Base-by-base conservation (phyloP, 2,797 vertebrate species). In the Cossypha dichroa region DNA sequence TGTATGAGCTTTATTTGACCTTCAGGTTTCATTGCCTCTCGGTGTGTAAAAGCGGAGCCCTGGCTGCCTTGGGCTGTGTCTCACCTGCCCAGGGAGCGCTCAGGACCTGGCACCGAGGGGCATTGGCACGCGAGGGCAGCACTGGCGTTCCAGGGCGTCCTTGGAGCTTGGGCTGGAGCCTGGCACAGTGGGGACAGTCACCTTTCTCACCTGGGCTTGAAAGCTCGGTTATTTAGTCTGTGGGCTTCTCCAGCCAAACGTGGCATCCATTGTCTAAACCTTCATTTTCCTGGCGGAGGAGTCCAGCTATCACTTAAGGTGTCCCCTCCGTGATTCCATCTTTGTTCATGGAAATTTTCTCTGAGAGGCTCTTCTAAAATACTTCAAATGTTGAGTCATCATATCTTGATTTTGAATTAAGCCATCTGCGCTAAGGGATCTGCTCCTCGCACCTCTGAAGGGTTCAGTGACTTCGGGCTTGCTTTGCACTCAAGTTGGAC, bases 371-470 rank as follows among this genome's bases (percentile, higher is more conserved):
- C 46, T 68, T 76, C 70, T 74, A 5, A 92, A 64, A 86, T 67
- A 64, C 34, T 92, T 94, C 9, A 12, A 22, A 23, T 93, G 55
- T 95, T 90, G 83, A 92, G 85, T 94, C 94, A 94, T 93, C 55
- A 9, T 11, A 38, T 89, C 78, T 88, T 41, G 56, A 34, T 93
- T 76, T 94, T 94, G 86, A 90, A 77, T 91, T 41, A 25, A 91
- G 43, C 66, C 1, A 12, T n/a, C 45, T 66, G 34, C 36, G 80
- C 79, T 33, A 9, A 84, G 60, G 83, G 91, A 22, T 68, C 48
- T 87, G 86, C 77, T 94, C 75, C 56, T 74, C 28, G 7, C 75
- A 66, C 60, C 60, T 91, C 90, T 9, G 40, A 36, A 64, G 88
- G 74, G 22, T 43, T 88, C 40, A 29, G 6, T 80, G 92, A 29